phyloP scores from a whole-genome alignment of 2,113 vertebrate genomes.

The Mola mola region DNA sequence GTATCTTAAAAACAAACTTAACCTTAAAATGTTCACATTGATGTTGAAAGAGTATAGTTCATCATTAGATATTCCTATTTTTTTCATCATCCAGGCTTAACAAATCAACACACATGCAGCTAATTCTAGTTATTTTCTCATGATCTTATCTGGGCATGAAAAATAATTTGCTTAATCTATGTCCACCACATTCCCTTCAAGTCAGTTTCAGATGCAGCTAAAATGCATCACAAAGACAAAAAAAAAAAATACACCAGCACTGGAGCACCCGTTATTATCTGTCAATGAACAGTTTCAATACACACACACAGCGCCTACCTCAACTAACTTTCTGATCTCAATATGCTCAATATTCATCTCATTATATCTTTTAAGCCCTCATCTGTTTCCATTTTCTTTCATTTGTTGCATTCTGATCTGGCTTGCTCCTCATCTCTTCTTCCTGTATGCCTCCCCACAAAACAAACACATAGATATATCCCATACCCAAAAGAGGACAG shows the following conservation, averaged over 20 bases:
- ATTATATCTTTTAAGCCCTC: conserved; percentile 76
- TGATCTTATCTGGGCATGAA: too few species aligned
- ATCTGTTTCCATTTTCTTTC: conserved; percentile 79
- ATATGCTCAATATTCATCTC: conserved; percentile 76
- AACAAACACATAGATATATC: conserved; percentile 69
- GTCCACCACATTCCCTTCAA: too few species aligned
- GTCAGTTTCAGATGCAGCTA: conserved; percentile 55
- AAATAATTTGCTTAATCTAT: too few species aligned
- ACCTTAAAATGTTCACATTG: too few species aligned
- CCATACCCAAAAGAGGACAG: conserved; percentile 74
- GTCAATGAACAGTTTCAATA: conserved; percentile 62
- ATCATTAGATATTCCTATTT: too few species aligned
- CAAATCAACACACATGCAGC: too few species aligned
- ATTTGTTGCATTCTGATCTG: conserved; percentile 71
- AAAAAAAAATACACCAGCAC: too few species aligned
- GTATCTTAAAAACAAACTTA: too few species aligned
- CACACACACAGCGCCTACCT: conserved; percentile 22
- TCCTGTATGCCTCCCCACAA: conserved; percentile 30
- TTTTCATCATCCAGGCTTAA: too few species aligned
- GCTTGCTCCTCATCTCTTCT: conserved; percentile 58
- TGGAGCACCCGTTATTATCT: conserved; percentile 55
- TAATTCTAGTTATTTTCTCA: too few species aligned
- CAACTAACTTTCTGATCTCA: conserved; percentile 51
- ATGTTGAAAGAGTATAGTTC: too few species aligned
- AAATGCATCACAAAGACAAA: too few species aligned